Conservation (phyloP, 2,113 vertebrate genomes). For the Ancistrus triradiatus region DNA sequence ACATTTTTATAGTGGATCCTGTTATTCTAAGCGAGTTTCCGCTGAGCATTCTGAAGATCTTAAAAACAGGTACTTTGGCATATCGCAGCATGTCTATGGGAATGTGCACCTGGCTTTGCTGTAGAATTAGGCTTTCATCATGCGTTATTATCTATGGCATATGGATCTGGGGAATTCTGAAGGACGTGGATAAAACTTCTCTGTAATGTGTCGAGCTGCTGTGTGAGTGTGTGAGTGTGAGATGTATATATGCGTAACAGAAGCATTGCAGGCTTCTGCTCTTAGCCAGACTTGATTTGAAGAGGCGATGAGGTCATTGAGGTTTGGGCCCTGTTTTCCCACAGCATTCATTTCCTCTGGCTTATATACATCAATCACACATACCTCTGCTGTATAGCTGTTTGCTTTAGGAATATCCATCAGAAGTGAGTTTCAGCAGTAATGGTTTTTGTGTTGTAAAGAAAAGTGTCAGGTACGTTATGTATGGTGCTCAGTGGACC, state of each 20-base stretch:
- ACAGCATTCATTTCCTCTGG: constrained; percentile 19
- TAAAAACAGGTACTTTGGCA: too few relatives aligned
- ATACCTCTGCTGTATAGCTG: neutral
- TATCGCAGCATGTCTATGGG: too few relatives aligned
- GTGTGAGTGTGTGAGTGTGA: neutral
- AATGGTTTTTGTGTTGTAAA: neutral
- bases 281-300: too few relatives aligned
- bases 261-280: neutral
- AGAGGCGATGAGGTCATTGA: neutral
- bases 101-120: too few relatives aligned
- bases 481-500: too few relatives aligned
- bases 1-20: too few relatives aligned
- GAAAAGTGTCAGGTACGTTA: neutral
- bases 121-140: too few relatives aligned
- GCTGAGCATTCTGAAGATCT: too few relatives aligned
- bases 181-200: neutral
- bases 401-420: neutral
- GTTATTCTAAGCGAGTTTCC: too few relatives aligned
- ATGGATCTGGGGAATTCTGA: too few relatives aligned
- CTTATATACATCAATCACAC: neutral
- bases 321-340: neutral
- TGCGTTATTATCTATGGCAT: too few relatives aligned
- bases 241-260: neutral
- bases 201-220: neutral
- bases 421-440: neutral